A percentile compares a stretch with the other conserved stretches of the same genome.
phyloP scores from a whole-genome alignment of 2,888 invertebrate genomes.

The Drosophila bunnanda region DNA sequence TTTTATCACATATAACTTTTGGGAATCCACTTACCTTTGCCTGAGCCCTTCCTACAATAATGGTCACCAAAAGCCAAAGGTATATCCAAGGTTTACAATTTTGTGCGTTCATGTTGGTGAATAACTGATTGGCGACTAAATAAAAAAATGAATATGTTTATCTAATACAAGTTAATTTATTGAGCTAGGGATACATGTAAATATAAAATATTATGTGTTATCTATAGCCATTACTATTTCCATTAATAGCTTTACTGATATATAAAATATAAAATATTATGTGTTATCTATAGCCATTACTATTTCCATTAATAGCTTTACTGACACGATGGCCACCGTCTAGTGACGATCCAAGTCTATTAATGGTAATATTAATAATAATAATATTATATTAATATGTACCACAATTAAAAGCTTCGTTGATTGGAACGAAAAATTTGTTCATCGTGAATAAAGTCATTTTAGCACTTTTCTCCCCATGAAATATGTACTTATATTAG shows the following conservation, averaged over 20 bases:
- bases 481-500: not conserved
- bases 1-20: not conserved
- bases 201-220: not conserved
- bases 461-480: not conserved
- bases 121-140: not conserved
- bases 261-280: not conserved
- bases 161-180: not conserved
- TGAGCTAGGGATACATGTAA: too few species aligned
- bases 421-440: not conserved
- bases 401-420: not conserved
- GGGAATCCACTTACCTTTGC: not conserved
- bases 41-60: not conserved
- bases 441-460: not conserved
- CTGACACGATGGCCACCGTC: not conserved
- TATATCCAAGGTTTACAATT: not conserved
- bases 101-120: conserved; percentile 1
- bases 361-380: too few species aligned
- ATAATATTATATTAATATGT: too few species aligned
- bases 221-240: not conserved
- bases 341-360: too few species aligned
- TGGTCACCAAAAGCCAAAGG: not conserved
- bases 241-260: not conserved
- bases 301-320: not conserved
- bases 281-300: not conserved
- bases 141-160: not conserved